Base-by-base conservation (phyloP, 2,888 invertebrate genomes). In the Ypsolopha scabrella region DNA sequence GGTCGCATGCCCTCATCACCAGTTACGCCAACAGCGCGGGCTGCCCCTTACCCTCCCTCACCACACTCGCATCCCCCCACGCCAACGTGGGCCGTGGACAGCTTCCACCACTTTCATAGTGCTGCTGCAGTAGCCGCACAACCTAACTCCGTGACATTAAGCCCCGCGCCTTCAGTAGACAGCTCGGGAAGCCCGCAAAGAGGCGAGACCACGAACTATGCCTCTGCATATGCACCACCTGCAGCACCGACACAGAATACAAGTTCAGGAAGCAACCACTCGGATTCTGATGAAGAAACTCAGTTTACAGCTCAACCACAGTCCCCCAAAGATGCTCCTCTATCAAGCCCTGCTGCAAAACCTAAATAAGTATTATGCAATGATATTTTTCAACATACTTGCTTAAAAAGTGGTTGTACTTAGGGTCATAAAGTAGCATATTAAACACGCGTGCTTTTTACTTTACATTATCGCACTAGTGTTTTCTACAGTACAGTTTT, bases 141-240 rank as follows among this genome's bases (percentile, higher is more conserved):
- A 64, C 94, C 94, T 65, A 95, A 95, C 75, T 96, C 96, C 51
- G 96, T 96, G 41, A 96, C 96, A 35, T 87, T 96, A 61, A 95
- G 95, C 72, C 96, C 96, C 52, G 95, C 96, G 24, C 96, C 96
- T 6, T 95, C 95, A 41, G 91, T 95, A 14, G 95, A 95, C 72
- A 95, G 95, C 65, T 93, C 94, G 47, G 94, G 95, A 51, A 94
- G 94, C 61, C 95, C 95, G 6, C 94, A 94, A 65, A 91, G 93
- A 66, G 88, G 89, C 50, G 92, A 93, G 54, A 63, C 76, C 14
- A 71, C 80, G 44, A 79, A 63, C 54, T 85, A 81, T 58, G 77
- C 75, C 33, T 71, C 79, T 47, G 69, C 73, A 10, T 83, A 82
- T 56, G 77, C 75, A 35, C 77, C 77, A 24, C 79, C 78, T 59